Base-by-base conservation (phyloP, 2,888 invertebrate genomes). In the Dryobotodes eremita region DNA sequence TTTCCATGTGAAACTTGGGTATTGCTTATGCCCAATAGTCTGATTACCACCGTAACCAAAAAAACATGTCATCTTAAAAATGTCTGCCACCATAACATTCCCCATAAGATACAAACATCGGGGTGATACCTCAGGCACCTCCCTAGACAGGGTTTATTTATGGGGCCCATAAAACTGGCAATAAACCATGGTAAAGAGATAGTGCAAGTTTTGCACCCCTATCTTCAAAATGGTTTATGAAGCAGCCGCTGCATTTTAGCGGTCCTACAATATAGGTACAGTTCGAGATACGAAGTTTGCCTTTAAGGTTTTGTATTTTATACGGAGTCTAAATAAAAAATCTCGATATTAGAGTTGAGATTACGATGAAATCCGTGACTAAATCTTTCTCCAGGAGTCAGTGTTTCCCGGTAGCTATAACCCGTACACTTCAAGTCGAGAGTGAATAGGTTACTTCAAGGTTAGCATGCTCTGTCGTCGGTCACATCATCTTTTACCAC, bases 101-200 rank as follows among this genome's bases (percentile, higher is more conserved):
- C 13, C 31, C 75, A 31, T 53, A 20, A 75, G 42, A 73, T 17
- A 71, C 17, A n/a, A 53, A 78, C 70, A 73, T 53, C 31, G 50
- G 82, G 70, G 82, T 55, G 71, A 64, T 77, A 71, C 79, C 70
- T 75, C 72, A 71, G 66, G n/a, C 73, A 75, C 66, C 82, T 79
- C 77, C 59, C 77, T 17, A 68, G 55, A 70, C 72, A 23, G 62
- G 42, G 61, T 31, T 42, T 80, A 81, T 80, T 83, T 84, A 88
- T 89, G 76, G 66, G 31, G 48, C 69, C 76, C 73, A 88, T 89
- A 88, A 89, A 89, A 89, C 83, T 72, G 23, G 68, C 75, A 50
- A 75, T 80, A 80, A 81, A 80, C 48, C 61, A 81, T 75, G 79
- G 75, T 81, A 80, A 80, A 71, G 74, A 68, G 73, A 81, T 81